Evolutionary conservation across 2,113 vertebrate species (phyloP).

Genomic region (Actenoides lindsayi): DNA sequence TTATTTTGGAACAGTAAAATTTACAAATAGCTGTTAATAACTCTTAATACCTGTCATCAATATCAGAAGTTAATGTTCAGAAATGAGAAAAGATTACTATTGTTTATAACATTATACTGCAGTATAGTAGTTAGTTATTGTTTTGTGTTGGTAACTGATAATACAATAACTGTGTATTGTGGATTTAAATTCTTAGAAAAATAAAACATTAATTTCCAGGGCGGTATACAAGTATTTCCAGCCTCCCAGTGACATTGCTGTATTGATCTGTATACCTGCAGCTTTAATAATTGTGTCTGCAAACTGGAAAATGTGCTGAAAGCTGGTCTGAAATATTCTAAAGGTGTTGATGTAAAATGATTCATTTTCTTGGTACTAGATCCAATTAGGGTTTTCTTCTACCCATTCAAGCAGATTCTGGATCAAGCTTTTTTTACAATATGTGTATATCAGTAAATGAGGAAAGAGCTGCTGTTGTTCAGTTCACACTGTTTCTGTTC

Average conservation of each 20-base stretch:
- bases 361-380: background rate
- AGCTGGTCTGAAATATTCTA: background rate
- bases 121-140: background rate
- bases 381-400: background rate
- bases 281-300: background rate
- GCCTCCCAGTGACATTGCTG: background rate
- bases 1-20: background rate
- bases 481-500: background rate
- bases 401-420: background rate
- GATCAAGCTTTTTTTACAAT: background rate
- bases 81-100: background rate
- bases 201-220: background rate
- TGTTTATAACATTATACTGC: background rate
- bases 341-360: background rate
- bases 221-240: background rate
- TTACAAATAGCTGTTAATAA: background rate
- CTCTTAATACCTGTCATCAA: background rate
- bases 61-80: background rate
- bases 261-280: background rate
- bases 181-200: background rate
- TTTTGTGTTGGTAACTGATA: background rate
- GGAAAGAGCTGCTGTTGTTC: background rate
- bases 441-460: fast-evolving
- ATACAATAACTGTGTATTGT: background rate
- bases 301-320: background rate